phyloP scores from a whole-genome alignment of 1,140 invertebrate species.

The Sycophila sp. region DNA sequence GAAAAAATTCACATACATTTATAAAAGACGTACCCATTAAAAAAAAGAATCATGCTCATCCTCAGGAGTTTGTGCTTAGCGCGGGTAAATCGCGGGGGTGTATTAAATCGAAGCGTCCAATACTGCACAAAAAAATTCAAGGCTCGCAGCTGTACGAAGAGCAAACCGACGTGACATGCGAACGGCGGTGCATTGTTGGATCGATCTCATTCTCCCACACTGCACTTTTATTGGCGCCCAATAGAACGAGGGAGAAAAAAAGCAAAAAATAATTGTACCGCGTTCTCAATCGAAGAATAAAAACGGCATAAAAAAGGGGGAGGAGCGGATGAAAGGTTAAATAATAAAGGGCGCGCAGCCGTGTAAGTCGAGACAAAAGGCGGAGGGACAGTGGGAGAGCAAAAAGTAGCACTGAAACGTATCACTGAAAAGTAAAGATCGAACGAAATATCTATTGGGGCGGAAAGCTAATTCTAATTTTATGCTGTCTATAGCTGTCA shows the following conservation, averaged over 20 bases:
- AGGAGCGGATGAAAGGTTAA: background rate
- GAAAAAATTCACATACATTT: too few species aligned
- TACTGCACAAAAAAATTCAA: background rate
- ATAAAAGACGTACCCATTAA: too few species aligned
- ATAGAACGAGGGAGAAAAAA: background rate
- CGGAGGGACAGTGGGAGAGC: background rate
- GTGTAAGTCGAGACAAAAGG: too few species aligned
- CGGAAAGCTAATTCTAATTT: conserved; percentile 9
- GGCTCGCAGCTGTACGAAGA: background rate
- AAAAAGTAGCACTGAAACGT: too few species aligned
- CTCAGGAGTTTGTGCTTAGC: too few species aligned
- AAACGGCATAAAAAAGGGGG: background rate
- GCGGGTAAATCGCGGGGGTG: background rate
- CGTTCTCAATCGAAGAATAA: background rate
- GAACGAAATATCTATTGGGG: background rate
- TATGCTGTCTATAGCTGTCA: too few species aligned
- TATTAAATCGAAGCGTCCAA: background rate
- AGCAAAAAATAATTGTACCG: background rate
- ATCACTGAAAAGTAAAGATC: too few species aligned
- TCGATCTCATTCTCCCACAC: too few species aligned
- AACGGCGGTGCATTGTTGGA: too few species aligned
- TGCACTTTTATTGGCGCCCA: background rate
- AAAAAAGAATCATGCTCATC: too few species aligned
- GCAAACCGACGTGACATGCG: too few species aligned
- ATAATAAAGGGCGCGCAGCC: conserved; percentile 14